phyloP scores from a whole-genome alignment of 2,888 invertebrate genomes.

The Pogonocherus hispidulus region DNA sequence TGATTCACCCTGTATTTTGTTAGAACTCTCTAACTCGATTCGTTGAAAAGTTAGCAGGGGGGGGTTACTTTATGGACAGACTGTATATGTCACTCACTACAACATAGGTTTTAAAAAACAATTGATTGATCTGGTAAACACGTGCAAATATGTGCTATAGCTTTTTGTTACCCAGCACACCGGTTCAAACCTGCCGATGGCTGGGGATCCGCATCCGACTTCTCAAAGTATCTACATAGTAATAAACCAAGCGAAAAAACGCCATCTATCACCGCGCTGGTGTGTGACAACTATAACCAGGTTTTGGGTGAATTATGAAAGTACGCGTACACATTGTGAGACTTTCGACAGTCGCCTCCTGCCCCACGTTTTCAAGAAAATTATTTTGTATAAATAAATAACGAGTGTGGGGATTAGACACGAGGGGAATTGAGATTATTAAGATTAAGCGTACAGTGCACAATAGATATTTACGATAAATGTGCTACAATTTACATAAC shows the following conservation, averaged over 20 bases:
- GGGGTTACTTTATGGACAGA: too few relatives aligned
- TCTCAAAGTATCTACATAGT: conserved; percentile 23
- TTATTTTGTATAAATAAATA: conserved; percentile 21
- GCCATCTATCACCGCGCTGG: conserved; percentile 37
- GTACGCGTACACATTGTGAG: conserved; percentile 5
- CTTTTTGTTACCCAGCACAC: background rate
- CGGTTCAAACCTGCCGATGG: conserved; percentile 16
- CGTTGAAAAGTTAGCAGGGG: too few relatives aligned
- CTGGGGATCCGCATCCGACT: conserved; percentile 20
- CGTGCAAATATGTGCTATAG: too few relatives aligned
- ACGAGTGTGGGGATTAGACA: background rate
- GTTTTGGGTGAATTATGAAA: conserved; percentile 31
- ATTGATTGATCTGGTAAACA: too few relatives aligned
- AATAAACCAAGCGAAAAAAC: conserved; percentile 35
- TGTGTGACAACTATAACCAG: conserved; percentile 32
- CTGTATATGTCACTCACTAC: too few relatives aligned
- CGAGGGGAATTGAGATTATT: background rate
- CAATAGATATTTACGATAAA: too few relatives aligned
- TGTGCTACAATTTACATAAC: too few relatives aligned
- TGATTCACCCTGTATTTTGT: too few relatives aligned
- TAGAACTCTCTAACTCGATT: too few relatives aligned
- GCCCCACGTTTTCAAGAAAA: conserved; percentile 17
- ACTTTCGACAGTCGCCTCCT: background rate
- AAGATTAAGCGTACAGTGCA: background rate
- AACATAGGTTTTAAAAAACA: too few relatives aligned